Base-by-base conservation (phyloP, 2,888 invertebrate genomes). In the Neoaliturus tenellus region DNA sequence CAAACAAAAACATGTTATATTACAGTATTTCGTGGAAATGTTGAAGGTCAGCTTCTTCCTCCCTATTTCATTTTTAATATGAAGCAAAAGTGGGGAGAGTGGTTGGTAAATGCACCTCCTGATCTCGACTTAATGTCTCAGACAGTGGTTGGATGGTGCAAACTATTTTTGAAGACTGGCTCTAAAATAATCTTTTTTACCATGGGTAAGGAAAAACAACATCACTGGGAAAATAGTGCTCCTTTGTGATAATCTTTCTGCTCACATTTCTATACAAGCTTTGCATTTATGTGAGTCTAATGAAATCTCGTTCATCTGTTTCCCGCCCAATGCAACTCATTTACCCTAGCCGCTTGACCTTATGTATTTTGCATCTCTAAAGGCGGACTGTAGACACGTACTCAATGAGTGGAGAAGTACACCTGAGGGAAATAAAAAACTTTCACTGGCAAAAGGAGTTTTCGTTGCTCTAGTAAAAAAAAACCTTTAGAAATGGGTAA, bases 271-370 rank as follows among this genome's bases (percentile, higher is more conserved):
- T 31, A 20, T 62, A 20, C 14, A 62, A 12, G 62, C 20, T 20
- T 31, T 62, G 17, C 62, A 20, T 20, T 28, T 62, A 17, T 62
- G 62, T 20, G 2, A 62, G 23, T 25, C 62, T 20, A 62, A 62
- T 62, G 31, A 62, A 20, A 78, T 78, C 35, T 78, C 78, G 41
- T 78, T 78, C n/a, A 39, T 78, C 20, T 41, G 41, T 78, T 78
- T 78, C 25, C 39, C 78, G 12, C 5, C 78, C n/a, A 78, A 78
- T 33, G 58, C 81, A 31, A 81, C 81, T 33, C 81, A 81, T 35
- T 62, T 81, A 28, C 8, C 35, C 12, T 67, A 81, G 39, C 81
- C 81, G 4, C 44, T 81, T 39, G 58, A 81, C 35, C 35, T 81
- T 12, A 62, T 35, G 20, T 81, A 44, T 28, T 80, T 80, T 58